Percentiles rank a stretch among this genome's conserved stretches.
phyloP scores from a whole-genome alignment of 2,797 vertebrate species.

The Cirrhinus mrigala region DNA sequence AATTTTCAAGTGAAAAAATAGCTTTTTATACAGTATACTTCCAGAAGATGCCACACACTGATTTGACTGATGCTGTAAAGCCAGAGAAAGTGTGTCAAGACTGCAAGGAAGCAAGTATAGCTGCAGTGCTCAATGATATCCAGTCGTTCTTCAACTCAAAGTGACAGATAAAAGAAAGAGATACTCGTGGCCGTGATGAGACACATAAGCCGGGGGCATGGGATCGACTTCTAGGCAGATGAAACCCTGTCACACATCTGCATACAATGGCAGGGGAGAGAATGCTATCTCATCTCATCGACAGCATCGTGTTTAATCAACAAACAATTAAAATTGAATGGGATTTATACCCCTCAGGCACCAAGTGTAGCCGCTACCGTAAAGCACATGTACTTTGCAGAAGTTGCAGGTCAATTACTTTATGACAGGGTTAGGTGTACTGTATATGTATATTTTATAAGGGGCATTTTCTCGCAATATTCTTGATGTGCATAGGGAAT shows the following conservation, averaged over 20 bases:
- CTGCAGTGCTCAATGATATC: conserved; percentile 39
- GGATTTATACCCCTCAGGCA: conserved; percentile 35
- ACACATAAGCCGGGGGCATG: conserved; percentile 52
- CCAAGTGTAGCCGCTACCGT: conserved; percentile 3
- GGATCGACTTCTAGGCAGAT: conserved; percentile 57
- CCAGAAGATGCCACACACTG: neutral
- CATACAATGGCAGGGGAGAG: conserved; percentile 48
- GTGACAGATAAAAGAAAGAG: conserved; percentile 53
- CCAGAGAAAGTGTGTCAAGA: conserved; percentile 44
- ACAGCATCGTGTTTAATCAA: conserved; percentile 51
- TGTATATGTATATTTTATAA: conserved; percentile 26
- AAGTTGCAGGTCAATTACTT: conserved; percentile 27
- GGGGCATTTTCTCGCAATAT: conserved; percentile 35
- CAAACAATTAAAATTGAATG: conserved; percentile 57
- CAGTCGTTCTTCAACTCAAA: conserved; percentile 38
- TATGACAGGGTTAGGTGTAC: conserved; percentile 14
- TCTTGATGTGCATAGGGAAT: conserved; percentile 47
- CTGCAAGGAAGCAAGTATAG: conserved; percentile 16
- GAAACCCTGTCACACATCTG: conserved; percentile 60
- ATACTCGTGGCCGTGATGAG: conserved; percentile 46
- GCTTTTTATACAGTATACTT: neutral
- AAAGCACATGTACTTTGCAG: conserved; percentile 22
- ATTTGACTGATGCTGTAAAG: conserved; percentile 22
- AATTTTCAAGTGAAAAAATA: neutral
- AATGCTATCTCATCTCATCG: conserved; percentile 48